These are phyloP conservation scores for Tyria jacobaeae DNA, from an alignment of 2,888 invertebrate species.

Conservation along the genomic window DNA sequence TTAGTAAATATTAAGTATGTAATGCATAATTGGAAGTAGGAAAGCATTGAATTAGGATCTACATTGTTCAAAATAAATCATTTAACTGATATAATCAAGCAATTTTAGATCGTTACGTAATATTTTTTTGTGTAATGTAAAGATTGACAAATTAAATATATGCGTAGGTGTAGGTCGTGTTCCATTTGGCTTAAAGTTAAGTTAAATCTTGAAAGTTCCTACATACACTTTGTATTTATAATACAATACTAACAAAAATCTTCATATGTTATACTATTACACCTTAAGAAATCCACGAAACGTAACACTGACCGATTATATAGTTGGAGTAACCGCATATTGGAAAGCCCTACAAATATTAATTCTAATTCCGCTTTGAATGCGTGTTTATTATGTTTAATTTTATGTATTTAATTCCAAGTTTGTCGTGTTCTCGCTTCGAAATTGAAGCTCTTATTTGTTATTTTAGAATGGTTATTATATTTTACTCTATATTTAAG, in stretches of 20 bases:
- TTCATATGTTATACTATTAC: too few species aligned
- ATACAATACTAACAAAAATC: neutral
- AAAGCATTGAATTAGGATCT: neutral
- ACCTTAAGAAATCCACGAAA: neutral
- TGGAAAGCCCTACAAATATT: neutral
- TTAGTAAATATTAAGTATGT: neutral
- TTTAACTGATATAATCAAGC: neutral
- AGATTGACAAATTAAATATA: neutral
- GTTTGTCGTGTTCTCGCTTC: neutral
- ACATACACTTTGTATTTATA: neutral
- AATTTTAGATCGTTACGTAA: slow-evolving; percentile 2
- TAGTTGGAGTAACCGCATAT: neutral
- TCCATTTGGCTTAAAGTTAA: slow-evolving; percentile 1
- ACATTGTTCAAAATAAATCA: neutral
- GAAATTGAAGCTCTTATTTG: neutral
- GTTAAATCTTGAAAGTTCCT: slow-evolving; percentile 1
- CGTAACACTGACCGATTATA: neutral
- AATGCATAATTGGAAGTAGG: neutral
- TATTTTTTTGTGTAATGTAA: neutral
- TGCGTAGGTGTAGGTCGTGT: slow-evolving; percentile 4
- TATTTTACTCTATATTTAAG: neutral
- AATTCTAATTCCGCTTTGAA: neutral
- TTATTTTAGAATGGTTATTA: neutral
- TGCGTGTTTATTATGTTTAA: too few species aligned
- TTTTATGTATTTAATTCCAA: neutral